Evolutionary conservation across 2,888 invertebrate genomes (phyloP).

Genomic region (Carcina quercana): DNA sequence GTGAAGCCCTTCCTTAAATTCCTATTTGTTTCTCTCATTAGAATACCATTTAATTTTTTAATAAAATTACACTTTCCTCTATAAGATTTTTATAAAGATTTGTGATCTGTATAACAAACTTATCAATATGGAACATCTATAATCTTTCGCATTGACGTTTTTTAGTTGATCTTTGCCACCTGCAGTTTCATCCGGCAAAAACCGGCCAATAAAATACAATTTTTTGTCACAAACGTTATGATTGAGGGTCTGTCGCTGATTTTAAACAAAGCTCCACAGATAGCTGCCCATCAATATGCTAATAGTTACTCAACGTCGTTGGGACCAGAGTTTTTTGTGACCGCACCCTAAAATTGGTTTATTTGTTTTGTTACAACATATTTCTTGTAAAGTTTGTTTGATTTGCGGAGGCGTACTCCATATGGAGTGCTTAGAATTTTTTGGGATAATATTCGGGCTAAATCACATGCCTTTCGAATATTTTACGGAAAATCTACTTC

Average conservation of each 20-base stretch:
- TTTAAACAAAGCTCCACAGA: constrained; percentile 67
- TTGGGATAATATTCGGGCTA: neutral
- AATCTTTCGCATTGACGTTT: neutral
- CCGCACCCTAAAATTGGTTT: constrained; percentile 56
- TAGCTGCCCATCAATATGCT: constrained; percentile 69
- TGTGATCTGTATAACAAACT: no score
- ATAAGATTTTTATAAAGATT: no score
- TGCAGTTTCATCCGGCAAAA: constrained; percentile 48
- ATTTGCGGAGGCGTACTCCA: constrained; percentile 47
- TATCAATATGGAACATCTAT: no score
- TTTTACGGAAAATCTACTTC: no score
- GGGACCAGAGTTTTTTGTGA: constrained; percentile 51
- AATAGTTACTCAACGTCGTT: constrained; percentile 50
- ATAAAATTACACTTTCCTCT: no score
- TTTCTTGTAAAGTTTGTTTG: constrained; percentile 59
- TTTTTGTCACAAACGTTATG: constrained; percentile 58
- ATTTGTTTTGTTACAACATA: constrained; percentile 66
- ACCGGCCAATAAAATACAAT: constrained; percentile 48
- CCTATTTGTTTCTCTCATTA: no score
- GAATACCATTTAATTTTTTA: no score
- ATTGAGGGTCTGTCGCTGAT: constrained; percentile 70
- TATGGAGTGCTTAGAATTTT: constrained; percentile 26
- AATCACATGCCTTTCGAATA: neutral
- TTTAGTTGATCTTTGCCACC: constrained; percentile 40
- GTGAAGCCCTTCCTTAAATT: no score